Evolutionary conservation across 2,888 invertebrate genomes (phyloP), one percentile per base, ranked within the genome.

Genomic region (Epirrhoe alternata): DNA sequence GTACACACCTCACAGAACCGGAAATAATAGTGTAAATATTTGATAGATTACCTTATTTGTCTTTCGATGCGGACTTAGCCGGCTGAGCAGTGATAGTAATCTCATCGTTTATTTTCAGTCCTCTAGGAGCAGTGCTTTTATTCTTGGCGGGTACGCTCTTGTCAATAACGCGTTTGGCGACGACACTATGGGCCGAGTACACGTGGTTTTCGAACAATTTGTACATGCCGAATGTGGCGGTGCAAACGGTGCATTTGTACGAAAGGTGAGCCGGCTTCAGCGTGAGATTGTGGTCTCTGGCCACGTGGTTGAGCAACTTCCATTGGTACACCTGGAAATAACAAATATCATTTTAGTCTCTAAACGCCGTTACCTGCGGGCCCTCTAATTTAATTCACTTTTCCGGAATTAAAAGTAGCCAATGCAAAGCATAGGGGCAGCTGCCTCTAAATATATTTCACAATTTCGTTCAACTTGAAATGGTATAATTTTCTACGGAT

Each of bases 211-310:
- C 98, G 80, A 98, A 98, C 82, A 97, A 97, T 90, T 97, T 97
- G 94, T 98, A 98, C 97, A 98, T 97, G 78, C 97, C 97, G 83
- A 98, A 98, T 3, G 98, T 98, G 30, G 98, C 98, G 47, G 98
- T 97, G 87, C 98, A 98, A 33, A 98, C 98, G 10, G 98, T 98
- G 89, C 98, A 98, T 89, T 98, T 98, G 94, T 98, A 98, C 35
- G 98, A 98, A 64, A 98, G 94, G 87, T 98, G 98, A 45, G 98
- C 98, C 24, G 98, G 98, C 84, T 98, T 98, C 74, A 98, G 89
- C 42, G 97, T 97, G 95, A 98, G 96, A 82, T 96, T 97, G 90
- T 98, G 98, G 88, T 98, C 98, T 76, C 97, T 95, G 53, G 97
- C 97, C 67, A 98, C 98, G 85, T 98, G 98, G 86, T 97, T 97